Percentiles rank a stretch among this genome's conserved stretches.
Evolutionary conservation across 1,140 invertebrate species (phyloP).

Genomic region (Psilanteris sp.): DNA sequence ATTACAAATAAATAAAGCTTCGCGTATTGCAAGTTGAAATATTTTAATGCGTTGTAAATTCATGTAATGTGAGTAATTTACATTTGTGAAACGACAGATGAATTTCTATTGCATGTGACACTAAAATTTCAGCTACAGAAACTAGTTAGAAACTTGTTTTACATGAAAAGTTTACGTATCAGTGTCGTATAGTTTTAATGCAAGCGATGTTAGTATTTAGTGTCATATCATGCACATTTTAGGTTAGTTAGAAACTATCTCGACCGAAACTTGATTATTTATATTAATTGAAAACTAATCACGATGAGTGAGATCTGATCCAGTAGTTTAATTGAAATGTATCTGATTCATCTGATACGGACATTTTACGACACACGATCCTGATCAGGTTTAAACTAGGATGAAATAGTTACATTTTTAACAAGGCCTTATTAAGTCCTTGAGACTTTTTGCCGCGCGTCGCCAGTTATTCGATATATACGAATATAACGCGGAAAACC

Average conservation of each 20-base stretch:
- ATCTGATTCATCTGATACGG: constrained; percentile 38
- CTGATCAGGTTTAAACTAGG: constrained; percentile 9
- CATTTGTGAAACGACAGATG: too few species aligned
- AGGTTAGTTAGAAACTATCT: constrained; percentile 17
- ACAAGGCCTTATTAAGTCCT: constrained; percentile 9
- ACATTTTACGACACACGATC: constrained; percentile 22
- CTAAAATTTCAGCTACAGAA: background rate
- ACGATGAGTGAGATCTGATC: constrained; percentile 16
- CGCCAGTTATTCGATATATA: too few species aligned
- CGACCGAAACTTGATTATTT: constrained; percentile 27
- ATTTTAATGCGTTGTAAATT: too few species aligned
- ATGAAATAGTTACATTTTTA: constrained; percentile 7
- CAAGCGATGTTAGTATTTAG: constrained; percentile 7
- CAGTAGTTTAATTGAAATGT: constrained; percentile 34
- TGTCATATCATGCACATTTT: constrained; percentile 13
- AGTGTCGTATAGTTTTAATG: constrained; percentile 6
- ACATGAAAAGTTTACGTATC: constrained; percentile 3
- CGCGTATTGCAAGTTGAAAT: too few species aligned
- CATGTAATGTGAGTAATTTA: too few species aligned
- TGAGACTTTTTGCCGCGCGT: too few species aligned
- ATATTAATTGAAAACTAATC: constrained; percentile 31
- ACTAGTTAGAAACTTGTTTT: constrained; percentile 7
- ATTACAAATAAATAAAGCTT: too few species aligned
- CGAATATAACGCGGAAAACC: background rate
- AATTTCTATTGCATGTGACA: background rate